Conservation (phyloP, 2,113 vertebrate genomes). For the Sciurus niger region DNA sequence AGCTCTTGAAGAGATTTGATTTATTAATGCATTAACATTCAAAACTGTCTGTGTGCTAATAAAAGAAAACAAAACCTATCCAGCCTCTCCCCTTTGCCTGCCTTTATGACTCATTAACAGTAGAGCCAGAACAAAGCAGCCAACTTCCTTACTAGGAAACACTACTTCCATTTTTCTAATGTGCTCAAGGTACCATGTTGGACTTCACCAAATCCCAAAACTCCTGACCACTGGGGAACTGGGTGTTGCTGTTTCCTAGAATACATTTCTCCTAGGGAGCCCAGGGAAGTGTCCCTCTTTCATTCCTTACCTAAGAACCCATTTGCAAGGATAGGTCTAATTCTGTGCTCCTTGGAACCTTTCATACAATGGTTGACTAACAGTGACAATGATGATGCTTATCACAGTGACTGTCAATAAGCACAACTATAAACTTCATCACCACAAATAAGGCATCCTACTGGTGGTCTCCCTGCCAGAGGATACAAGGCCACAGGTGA, state of each 20-base stretch:
- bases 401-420: slow-evolving; percentile 44
- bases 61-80: not conserved
- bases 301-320: slow-evolving; percentile 21
- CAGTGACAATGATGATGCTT: slow-evolving; percentile 59
- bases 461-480: not conserved
- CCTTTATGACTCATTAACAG: no score
- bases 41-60: not conserved
- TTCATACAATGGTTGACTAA: not conserved
- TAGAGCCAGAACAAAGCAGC: not conserved
- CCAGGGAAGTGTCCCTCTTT: slow-evolving; percentile 13
- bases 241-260: slow-evolving; percentile 29
- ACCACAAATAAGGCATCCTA: not conserved
- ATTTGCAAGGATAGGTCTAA: slow-evolving; percentile 13
- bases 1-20: slow-evolving; percentile 47
- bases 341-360: slow-evolving; percentile 48
- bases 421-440: slow-evolving; percentile 32
- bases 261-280: not conserved
- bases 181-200: not conserved
- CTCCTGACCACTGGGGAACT: not conserved
- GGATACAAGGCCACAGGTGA: not conserved
- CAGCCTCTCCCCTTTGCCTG: not conserved
- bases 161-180: slow-evolving; percentile 6
- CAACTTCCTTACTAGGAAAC: not conserved
- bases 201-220: not conserved
- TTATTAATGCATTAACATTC: slow-evolving; percentile 39